A percentile compares a stretch with the other conserved stretches of the same genome.
Conservation (phyloP, 1,140 invertebrate genomes). For the Brachionus asplanchnoidis region DNA sequence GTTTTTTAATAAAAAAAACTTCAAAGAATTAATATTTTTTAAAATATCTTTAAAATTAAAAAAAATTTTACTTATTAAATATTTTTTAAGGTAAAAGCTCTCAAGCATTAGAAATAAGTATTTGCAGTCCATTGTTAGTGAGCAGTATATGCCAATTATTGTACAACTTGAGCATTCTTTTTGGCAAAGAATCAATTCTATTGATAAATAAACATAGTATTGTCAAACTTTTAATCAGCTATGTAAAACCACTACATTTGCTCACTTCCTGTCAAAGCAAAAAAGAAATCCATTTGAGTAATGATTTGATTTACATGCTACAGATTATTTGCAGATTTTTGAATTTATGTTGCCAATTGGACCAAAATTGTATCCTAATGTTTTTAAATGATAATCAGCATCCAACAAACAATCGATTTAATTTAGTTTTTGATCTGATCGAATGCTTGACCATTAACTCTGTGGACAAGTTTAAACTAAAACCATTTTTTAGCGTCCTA, state of each 20-base stretch:
- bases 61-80: background rate
- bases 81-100: background rate
- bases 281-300: background rate
- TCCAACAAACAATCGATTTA: background rate
- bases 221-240: slow-evolving; percentile 13
- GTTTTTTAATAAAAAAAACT: background rate
- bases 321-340: slow-evolving; percentile 8
- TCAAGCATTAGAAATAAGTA: background rate
- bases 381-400: background rate
- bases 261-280: background rate
- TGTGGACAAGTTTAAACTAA: background rate
- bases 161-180: background rate
- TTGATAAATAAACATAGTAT: slow-evolving; percentile 25
- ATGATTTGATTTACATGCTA: background rate
- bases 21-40: background rate
- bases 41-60: background rate
- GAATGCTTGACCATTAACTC: slow-evolving; percentile 13
- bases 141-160: slow-evolving; percentile 26
- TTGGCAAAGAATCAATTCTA: background rate
- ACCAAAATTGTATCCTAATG: slow-evolving; percentile 23
- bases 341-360: slow-evolving; percentile 23
- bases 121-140: background rate
- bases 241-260: slow-evolving; percentile 22
- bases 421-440: slow-evolving; percentile 20
- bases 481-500: slow-evolving; percentile 7